Evolutionary conservation across 2,113 vertebrate genomes (phyloP), one percentile per base, ranked within the genome.

Genomic region (Sardina pilchardus): DNA sequence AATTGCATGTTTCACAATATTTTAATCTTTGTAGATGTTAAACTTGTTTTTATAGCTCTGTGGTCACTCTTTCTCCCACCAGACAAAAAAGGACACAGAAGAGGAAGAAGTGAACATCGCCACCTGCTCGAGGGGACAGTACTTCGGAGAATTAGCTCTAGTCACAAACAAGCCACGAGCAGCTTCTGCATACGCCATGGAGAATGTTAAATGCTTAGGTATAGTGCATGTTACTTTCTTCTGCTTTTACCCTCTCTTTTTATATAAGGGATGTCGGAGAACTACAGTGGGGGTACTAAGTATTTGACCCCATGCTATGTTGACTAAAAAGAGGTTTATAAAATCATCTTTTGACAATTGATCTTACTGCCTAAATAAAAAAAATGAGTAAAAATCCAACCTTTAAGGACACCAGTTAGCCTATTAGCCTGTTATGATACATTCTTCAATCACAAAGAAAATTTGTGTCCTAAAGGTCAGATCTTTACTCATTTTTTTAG

Each of bases 131-230:
- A 96, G 98, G 91, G 98, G 98, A 85, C 98, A 99, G 56, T 99
- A 99, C 94, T 99, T 99, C 88, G 98, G 98, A 90, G 98, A 99
- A 92, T 93, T 99, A 87, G 97, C 98, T 43, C 95, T 99, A 86
- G 98, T 99, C 84, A 99, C 98, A 56, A 99, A 99, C 94, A 99
- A 99, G 89, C 97, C 98, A 44, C 95, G 98, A 93, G 98, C 98
- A 0, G 98, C 98, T 26, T 99, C 98, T n/a, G 98, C 98, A 0
- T 99, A 97, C 34, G 98, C 98, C 89, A 95, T 99, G 81, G 97
- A 98, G 84, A 97, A 95, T 12, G 98, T 99, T 93, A 99, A 99
- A 90, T 99, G 98, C 92, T 95, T 99, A 96, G 97, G 98, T 99
- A 97, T 81, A 6, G 87, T 86, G 81, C 88, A 14, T 30, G 59